Evolutionary conservation across 2,797 vertebrate genomes (phyloP), one percentile per base, ranked within the genome.

Genomic region (Buphagus erythrorhynchus): DNA sequence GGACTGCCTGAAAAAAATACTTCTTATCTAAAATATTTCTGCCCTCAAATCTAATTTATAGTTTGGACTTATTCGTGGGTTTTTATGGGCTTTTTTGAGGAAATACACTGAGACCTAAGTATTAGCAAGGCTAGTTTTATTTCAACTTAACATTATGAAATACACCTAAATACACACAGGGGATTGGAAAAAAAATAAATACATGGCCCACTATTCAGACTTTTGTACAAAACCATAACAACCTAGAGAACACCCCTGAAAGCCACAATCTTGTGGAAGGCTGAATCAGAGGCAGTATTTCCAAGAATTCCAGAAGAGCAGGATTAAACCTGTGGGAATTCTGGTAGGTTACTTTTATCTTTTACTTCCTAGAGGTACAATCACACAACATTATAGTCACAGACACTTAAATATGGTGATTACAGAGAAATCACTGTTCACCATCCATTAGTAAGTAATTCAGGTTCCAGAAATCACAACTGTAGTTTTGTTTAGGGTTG

Each of bases 1-100:
- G 9, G 5, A 7, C 20, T 42, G 7, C 21, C 31, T 31, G 6
- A 58, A 29, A 73, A 45, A 83, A n/a, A 16, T 3, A 29, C 13
- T 46, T 57, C 25, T 25, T 29, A 73, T 20, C 19, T 24, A 33
- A 63, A 13, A 6, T 33, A 35, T 48, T 48, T 57, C 43, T 65
- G 59, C 11, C 9, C 25, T 35, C 25, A 17, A 25, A 42, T 8
- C 25, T 17, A 31, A 12, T 31, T 35, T 29, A 35, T 11, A 17
- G 4, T 14, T 45, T 42, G 20, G 20, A 35, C 7, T 48, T 9
- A 10, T 10, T 29, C 5, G 14, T 21, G 11, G 18, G 9, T 0
- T 65, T 52, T 63, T 29, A 40, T 25, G 20, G 29, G 20, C 6
- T 2, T 55, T 55, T 20, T 35, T 40, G 20, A 40, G 59, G 42